Percentiles rank a stretch among this genome's conserved stretches.
Conservation (phyloP, 1,140 invertebrate species). For the Macrostomum lignano region DNA sequence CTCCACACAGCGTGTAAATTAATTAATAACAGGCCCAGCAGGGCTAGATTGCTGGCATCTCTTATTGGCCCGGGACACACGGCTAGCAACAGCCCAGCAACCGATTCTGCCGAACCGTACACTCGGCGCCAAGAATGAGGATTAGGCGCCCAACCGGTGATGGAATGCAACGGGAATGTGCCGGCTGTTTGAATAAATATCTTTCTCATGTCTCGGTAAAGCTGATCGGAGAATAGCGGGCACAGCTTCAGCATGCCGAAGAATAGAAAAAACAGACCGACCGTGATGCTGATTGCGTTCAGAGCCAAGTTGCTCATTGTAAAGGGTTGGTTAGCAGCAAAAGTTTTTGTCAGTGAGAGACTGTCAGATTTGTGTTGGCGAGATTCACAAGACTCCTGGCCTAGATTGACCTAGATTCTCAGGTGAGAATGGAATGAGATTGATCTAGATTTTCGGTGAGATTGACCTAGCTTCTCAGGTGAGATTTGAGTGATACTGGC, state of each 20-base stretch:
- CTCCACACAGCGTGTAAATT: slow-evolving; percentile 68
- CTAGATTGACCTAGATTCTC: no score
- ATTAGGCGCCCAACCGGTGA: slow-evolving; percentile 39
- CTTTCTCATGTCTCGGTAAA: slow-evolving; percentile 81
- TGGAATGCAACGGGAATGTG: slow-evolving; percentile 53
- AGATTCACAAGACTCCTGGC: no score
- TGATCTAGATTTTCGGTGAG: no score
- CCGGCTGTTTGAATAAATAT: slow-evolving; percentile 84
- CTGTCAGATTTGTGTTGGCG: no score
- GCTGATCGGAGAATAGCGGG: slow-evolving; percentile 60
- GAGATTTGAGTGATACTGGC: no score
- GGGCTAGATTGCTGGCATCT: slow-evolving; percentile 49
- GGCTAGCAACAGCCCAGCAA: slow-evolving; percentile 57
- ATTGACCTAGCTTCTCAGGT: no score
- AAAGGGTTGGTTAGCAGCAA: no score
- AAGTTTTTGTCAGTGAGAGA: no score
- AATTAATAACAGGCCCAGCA: slow-evolving; percentile 51
- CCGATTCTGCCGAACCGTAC: slow-evolving; percentile 56
- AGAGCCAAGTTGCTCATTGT: slow-evolving; percentile 42
- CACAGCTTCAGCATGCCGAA: slow-evolving; percentile 68
- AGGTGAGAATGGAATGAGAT: no score
- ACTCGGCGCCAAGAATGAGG: slow-evolving; percentile 45
- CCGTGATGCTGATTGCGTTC: slow-evolving; percentile 54
- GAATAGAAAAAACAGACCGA: slow-evolving; percentile 79
- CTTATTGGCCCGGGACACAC: slow-evolving; percentile 62